Evolutionary conservation across 2,888 invertebrate genomes (phyloP), one percentile per base, ranked within the genome.

Genomic region (Sinodicranocentrus sp.): DNA sequence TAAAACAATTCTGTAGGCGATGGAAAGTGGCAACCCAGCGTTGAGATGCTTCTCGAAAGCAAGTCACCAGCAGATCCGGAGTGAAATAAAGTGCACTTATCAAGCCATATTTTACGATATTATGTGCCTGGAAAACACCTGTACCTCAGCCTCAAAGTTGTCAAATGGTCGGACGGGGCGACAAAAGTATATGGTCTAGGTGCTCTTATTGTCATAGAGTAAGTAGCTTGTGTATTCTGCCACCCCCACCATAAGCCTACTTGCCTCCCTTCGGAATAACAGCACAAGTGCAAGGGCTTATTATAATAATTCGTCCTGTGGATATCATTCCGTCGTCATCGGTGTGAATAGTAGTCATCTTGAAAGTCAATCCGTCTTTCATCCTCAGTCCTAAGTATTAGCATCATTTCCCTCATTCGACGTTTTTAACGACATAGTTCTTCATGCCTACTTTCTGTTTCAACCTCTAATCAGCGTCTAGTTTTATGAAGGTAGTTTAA

Each of bases 341-440:
- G n/a, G 72, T 44, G 21, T 65, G 48, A 70, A 57, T 15, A 23
- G 48, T 79, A 63, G 48, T 72, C 39, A 59, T 78, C 23, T 70
- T 78, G 63, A 71, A 59, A 78, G 70, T 79, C 71, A 70, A 79
- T 79, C 79, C 79, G 79, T 79, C 79, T 79, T 79, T 79, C 79
- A 79, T 33, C 33, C 33, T 33, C 33, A 33, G 33, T 33, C 33
- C 33, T 33, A 3, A n/a, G n/a, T n/a, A n/a, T n/a, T 33, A 33
- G 10, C 3, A 33, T 33, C 33, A 33, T 33, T 33, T 33, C 39
- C 39, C 13, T 39, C 39, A 39, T 39, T 39, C 39, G 13, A 39
- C n/a, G n/a, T n/a, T n/a, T n/a, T n/a, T n/a, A n/a, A n/a, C n/a
- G n/a, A n/a, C n/a, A n/a, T n/a, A n/a, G n/a, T n/a, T n/a, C n/a